Evolutionary conservation across 2,888 invertebrate species (phyloP), one percentile per base, ranked within the genome.

Genomic region (Cremastinae sp.): DNA sequence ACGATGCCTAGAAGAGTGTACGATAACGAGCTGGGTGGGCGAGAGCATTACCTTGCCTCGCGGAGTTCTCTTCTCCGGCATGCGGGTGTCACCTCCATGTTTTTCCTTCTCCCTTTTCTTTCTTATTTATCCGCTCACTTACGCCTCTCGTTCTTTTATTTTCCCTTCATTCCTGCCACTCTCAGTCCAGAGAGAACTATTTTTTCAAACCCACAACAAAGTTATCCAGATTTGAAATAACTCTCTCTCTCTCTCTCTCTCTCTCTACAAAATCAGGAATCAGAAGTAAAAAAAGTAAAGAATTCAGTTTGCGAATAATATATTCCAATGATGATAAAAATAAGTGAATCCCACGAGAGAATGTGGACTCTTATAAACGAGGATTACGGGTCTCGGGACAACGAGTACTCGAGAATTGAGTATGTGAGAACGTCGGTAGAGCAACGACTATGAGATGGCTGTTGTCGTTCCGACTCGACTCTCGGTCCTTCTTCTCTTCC

Each of bases 1-100:
- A 45, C 61, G 75, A 62, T 78, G 79, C 79, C 75, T 77, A 80
- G 81, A 59, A 64, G 28, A 59, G 59, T 49, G 59, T 65, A 70
- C 58, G 76, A 76, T 74, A 82, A 79, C 83, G 56, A 39, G 66
- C 58, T 80, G 81, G 83, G 82, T 81, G 83, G 80, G 75, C 81
- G 62, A 65, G 28, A 5, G 62, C 69, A 71, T 78, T 82, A 78
- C 80, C 75, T 80, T 76, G 58, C 64, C 53, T 62, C 75, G 58
- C 64, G 58, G 66, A n/a, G n/a, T n/a, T n/a, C n/a, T 69, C 73
- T 75, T 61, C 70, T 70, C 58, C 72, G 78, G 78, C 78, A 80
- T 80, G 81, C 82, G 82, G 80, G 81, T 80, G 82, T 78, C 81
- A 78, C 77, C 68, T 72, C 74, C 74, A 75, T 75, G 45, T 53